phyloP scores from a whole-genome alignment of 2,113 vertebrate species.

The Salvelinus namaycush region DNA sequence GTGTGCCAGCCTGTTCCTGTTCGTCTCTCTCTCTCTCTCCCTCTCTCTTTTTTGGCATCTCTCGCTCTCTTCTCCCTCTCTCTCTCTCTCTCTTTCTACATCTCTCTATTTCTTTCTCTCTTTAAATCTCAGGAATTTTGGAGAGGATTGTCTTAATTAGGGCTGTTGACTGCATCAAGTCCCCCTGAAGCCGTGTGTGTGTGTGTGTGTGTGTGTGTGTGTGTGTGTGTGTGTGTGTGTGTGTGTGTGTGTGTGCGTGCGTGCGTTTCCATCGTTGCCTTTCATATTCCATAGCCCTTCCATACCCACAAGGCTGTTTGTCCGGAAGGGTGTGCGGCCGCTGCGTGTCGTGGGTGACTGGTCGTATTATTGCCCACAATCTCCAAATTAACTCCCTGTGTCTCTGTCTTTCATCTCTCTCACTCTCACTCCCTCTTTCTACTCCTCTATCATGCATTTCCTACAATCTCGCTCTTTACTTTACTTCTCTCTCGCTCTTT shows the following conservation, averaged over 20 bases:
- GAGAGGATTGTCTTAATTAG: conserved; percentile 55
- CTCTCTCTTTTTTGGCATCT: not conserved
- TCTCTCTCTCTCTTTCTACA: conserved; percentile 19
- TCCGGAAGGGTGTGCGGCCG: too few species aligned
- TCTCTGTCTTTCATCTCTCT: not conserved
- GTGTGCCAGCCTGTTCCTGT: not conserved
- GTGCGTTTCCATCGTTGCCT: conserved; percentile 69
- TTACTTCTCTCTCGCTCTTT: too few species aligned
- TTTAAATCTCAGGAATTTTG: conserved; percentile 28
- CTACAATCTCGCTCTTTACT: too few species aligned
- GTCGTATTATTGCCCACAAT: conserved; percentile 71
- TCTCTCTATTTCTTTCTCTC: too few species aligned
- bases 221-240: conserved; percentile 48
- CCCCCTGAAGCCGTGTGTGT: too few species aligned
- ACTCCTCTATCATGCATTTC: too few species aligned
- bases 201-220: not conserved
- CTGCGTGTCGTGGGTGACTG: conserved; percentile 69
- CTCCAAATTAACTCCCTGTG: conserved; percentile 59
- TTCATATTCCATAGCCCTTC: conserved; percentile 70
- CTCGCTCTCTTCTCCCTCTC: not conserved
- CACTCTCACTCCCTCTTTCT: not conserved
- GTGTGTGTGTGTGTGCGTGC: conserved; percentile 26
- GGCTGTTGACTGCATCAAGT: conserved; percentile 10
- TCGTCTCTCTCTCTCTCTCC: conserved; percentile 35
- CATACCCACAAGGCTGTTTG: conserved; percentile 62